phyloP scores from a whole-genome alignment of 2,113 vertebrate species.

The Megaceryle torquata region DNA sequence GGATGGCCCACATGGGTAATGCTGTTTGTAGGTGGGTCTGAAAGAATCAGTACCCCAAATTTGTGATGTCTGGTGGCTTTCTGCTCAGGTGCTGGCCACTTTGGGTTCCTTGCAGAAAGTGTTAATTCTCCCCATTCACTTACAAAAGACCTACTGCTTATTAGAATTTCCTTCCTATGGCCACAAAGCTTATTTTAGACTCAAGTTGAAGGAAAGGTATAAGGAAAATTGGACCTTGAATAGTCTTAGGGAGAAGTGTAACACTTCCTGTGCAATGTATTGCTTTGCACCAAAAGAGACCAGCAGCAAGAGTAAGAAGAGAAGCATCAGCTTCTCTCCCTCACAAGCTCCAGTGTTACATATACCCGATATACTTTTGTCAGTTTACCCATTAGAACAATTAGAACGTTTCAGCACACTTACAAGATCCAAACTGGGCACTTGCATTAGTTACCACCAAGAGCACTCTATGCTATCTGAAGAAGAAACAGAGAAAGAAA shows the following conservation, averaged over 20 bases:
- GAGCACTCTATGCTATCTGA: background rate
- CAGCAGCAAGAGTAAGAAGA: background rate
- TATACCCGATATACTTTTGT: background rate
- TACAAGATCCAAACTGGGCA: background rate
- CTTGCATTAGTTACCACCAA: background rate
- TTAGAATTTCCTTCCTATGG: background rate
- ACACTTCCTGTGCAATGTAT: background rate
- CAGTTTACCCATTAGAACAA: background rate
- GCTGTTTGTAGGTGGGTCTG: background rate
- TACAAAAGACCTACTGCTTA: fast-evolving
- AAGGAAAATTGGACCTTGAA: background rate
- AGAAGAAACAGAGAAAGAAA: background rate
- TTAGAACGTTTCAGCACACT: background rate
- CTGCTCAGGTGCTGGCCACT: background rate
- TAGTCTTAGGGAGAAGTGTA: background rate
- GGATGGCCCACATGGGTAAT: background rate
- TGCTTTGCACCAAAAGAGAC: background rate
- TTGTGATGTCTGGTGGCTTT: background rate
- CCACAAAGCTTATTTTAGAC: background rate
- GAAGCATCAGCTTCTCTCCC: background rate
- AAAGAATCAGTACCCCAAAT: background rate
- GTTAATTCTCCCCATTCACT: background rate
- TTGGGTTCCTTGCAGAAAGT: background rate
- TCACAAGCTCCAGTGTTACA: background rate
- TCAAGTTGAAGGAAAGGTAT: background rate